phyloP scores from a whole-genome alignment of 2,113 vertebrate genomes.

The Pao palembangensis region DNA sequence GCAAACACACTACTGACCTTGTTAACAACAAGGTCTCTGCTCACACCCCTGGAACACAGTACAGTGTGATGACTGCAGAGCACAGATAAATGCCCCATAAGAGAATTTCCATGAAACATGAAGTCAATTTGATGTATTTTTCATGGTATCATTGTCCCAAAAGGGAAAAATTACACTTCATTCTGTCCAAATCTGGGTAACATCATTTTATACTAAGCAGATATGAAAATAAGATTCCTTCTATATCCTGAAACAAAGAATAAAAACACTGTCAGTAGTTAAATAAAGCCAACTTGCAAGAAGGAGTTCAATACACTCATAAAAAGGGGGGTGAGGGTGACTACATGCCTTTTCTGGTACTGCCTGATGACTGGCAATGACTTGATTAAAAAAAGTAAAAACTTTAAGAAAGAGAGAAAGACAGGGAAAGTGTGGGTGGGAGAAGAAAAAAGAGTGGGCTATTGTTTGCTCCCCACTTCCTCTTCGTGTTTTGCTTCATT shows the following conservation, averaged over 20 bases:
- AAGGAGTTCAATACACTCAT: no score
- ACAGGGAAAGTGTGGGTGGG: slow-evolving; percentile 24
- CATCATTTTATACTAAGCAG: slow-evolving; percentile 4
- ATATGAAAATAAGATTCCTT: not conserved
- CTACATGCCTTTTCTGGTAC: slow-evolving; percentile 21
- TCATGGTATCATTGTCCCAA: slow-evolving; percentile 28
- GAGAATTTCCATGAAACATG: slow-evolving; percentile 14
- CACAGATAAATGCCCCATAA: not conserved
- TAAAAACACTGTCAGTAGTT: not conserved
- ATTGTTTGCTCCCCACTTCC: slow-evolving; percentile 71
- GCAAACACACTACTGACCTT: slow-evolving; percentile 30
- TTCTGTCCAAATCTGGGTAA: slow-evolving; percentile 26
- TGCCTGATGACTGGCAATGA: slow-evolving; percentile 46
- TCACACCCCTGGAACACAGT: slow-evolving; percentile 8
- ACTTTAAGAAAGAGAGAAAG: slow-evolving; percentile 28
- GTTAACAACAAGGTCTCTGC: slow-evolving; percentile 22
- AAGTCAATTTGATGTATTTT: slow-evolving; percentile 24
- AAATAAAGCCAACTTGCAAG: no score
- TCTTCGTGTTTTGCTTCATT: slow-evolving; percentile 63
- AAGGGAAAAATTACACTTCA: slow-evolving; percentile 19
- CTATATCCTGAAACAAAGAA: not conserved
- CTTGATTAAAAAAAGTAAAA: slow-evolving; percentile 26
- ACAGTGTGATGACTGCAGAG: slow-evolving; percentile 16
- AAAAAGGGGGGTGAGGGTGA: not conserved
- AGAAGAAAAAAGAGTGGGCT: slow-evolving; percentile 42